Base-by-base conservation (phyloP, 1,140 invertebrate species). In the Homarus americanus region DNA sequence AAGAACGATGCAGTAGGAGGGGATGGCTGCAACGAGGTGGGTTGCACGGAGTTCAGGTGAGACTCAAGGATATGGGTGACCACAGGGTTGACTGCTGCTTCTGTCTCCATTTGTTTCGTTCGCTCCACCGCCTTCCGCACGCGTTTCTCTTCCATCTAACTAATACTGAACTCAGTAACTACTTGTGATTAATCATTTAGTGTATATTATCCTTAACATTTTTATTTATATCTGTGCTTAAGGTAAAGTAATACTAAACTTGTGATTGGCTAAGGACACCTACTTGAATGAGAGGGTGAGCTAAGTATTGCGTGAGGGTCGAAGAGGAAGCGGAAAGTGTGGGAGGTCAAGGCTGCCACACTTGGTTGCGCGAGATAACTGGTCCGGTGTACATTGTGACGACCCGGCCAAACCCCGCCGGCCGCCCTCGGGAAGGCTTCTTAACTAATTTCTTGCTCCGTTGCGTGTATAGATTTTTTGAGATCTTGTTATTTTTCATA, bases 11-110 rank as follows among this genome's bases (percentile, higher is more conserved):
- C 20, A 58, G 53, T 58, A 20, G 20, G 20, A 15, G 24, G 20
- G 17, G 53, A 1, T 15, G 63, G 28, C n/a, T 58, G 44, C 49
- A 63, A 5, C 79, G 24, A 49, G 63, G 40, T 20, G 36, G 66
- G 66, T 40, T 87, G 73, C 73, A 78, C 53, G 44, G 53, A 87
- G 44, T 79, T 76, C 73, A 79, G 53, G 73, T 63, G 49, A 87
- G 73, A 87, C 85, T 87, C 85, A 87, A 87, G 85, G 85, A 87
- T 87, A 87, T 87, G 73, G 72, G 73, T 87, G 85, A 87, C 85
- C 85, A 87, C 85, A 87, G 85, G 75, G 85, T 78, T 87, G 85
- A 87, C 73, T 87, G 44, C 44, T 78, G 75, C 44, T n/a, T 32
- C 73, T 75, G 34, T 79, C 34, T 44, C 85, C 17, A 28, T 36